Evolutionary conservation across 1,140 invertebrate genomes (phyloP).

Genomic region (Ridgeia piscesae): DNA sequence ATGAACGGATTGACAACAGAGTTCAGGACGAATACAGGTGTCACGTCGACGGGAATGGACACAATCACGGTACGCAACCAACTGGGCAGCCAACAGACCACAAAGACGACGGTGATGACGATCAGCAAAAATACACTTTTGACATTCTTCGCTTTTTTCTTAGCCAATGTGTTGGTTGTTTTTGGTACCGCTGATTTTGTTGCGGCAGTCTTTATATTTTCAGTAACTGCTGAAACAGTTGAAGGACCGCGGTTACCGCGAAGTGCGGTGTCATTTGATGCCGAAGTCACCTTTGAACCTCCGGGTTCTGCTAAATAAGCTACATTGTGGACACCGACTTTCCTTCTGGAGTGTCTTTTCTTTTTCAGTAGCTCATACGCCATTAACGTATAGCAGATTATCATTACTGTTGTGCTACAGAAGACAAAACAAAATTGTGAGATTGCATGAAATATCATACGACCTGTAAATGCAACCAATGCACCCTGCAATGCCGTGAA

Average conservation of each 20-base stretch:
- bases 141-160: not conserved
- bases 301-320: not conserved
- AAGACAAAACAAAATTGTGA: not conserved
- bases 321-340: not conserved
- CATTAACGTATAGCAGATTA: not conserved
- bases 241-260: not conserved
- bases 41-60: not conserved
- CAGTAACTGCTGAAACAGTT: not conserved
- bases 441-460: not conserved
- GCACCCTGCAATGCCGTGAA: not conserved
- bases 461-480: not conserved
- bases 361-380: not conserved
- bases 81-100: not conserved
- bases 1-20: not conserved
- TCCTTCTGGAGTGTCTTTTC: not conserved
- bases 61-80: not conserved
- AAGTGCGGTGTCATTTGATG: not conserved
- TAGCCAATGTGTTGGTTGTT: not conserved
- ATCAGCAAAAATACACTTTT: not conserved
- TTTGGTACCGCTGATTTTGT: not conserved
- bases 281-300: not conserved
- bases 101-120: not conserved
- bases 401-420: not conserved
- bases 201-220: not conserved
- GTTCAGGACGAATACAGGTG: not conserved